These are phyloP conservation scores for Eremophila alpestris DNA, from an alignment of 2,797 vertebrate species.

Conservation along the genomic window DNA sequence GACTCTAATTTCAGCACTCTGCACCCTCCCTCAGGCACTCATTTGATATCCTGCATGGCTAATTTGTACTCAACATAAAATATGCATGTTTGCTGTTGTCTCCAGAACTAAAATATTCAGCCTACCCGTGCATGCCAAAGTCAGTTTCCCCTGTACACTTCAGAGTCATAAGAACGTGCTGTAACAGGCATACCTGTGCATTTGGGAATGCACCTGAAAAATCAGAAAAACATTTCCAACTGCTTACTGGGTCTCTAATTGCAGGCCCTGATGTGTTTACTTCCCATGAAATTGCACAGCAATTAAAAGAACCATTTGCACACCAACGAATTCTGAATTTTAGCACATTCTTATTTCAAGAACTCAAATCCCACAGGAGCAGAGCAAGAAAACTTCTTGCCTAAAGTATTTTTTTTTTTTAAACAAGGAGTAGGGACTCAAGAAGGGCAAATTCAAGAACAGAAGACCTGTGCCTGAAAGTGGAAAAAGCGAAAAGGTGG, in stretches of 20 bases:
- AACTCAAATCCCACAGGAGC: neutral
- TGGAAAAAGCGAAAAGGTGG: neutral
- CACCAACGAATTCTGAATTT: neutral
- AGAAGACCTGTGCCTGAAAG: neutral
- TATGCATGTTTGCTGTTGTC: constrained; percentile 24
- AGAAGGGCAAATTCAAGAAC: neutral
- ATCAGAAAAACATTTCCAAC: constrained; percentile 51
- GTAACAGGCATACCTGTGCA: constrained; percentile 43
- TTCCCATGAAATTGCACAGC: constrained; percentile 40
- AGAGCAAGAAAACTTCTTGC: neutral
- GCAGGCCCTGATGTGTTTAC: constrained; percentile 48
- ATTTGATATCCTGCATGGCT: constrained; percentile 49
- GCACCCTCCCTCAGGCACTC: constrained; percentile 34
- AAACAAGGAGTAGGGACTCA: neutral
- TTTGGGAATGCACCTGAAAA: constrained; percentile 66
- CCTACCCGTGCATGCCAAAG: constrained; percentile 30
- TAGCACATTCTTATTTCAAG: neutral
- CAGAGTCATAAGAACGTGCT: constrained; percentile 52
- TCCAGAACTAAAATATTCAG: constrained; percentile 31
- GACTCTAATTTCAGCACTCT: neutral
- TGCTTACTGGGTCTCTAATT: constrained; percentile 36
- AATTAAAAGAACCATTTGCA: constrained; percentile 35
- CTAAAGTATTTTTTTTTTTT: neutral
- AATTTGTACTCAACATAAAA: constrained; percentile 60
- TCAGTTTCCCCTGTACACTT: constrained; percentile 44